Evolutionary conservation across 2,888 invertebrate species (phyloP), one percentile per base, ranked within the genome.

Genomic region (Hydropsyche betteni): DNA sequence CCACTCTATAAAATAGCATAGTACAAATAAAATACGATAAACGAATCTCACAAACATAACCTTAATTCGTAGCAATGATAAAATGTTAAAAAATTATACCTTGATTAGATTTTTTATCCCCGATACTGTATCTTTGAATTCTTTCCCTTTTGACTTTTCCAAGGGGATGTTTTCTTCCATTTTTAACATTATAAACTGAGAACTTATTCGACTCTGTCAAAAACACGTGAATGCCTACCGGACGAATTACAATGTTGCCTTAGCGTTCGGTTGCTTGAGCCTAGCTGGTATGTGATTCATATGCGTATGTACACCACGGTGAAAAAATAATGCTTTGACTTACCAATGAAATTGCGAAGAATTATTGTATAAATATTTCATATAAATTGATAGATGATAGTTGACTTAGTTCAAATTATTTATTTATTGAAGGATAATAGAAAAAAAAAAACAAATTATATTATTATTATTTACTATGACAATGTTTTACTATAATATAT

Each of bases 81-180:
- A 53, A 10, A 55, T 33, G 53, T 36, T 14, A 5, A 73, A 77
- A 36, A 74, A 8, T 76, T 75, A 74, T 83, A 89, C 89, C 84
- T 88, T 86, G 68, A 89, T 83, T 58, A 87, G 81, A 79, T 88
- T 87, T 80, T 89, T 89, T 8, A 90, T 84, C 73, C 88, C 87
- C 81, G 86, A 87, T 5, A 89, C 86, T 58, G 88, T 87, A 81
- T 87, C 89, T 0, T 86, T 83, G 81, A 90, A 89, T 78, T 87
- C 84, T 77, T 85, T 88, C 80, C 89, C 88, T 79, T 88, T 85
- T 51, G 81, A 84, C 69, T 87, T 86, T 78, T 88, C 86, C 81
- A 89, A 82, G 5, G 89, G 87, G 64, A 89, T 86, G 79, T 83
- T 86, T 82, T 87, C 86, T 81, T 86, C 86, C 87, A 87, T 87